Base-by-base conservation (phyloP, 2,797 vertebrate species). In the Adelosebastes latens region DNA sequence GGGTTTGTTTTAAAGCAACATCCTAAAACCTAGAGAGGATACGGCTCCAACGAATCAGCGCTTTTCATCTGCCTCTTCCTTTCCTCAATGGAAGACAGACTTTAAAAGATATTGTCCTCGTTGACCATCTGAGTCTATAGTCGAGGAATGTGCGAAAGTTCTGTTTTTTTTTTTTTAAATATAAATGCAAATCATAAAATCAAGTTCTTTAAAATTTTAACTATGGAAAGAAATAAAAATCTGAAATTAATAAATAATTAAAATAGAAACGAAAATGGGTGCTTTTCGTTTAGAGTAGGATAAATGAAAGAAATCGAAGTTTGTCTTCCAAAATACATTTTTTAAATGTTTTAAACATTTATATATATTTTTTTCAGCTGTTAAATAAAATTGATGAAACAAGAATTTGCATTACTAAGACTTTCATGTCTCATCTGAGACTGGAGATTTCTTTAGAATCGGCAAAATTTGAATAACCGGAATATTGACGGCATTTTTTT, bases 1-100 rank as follows among this genome's bases (percentile, higher is more conserved):
- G 55, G 69, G 72, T 87, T 90, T 87, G 88, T 89, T 91, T 91
- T 87, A 75, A 89, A 81, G 70, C 81, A 74, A 73, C 5, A 63
- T 72, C 77, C 39, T 64, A 49, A 49, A 83, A 77, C 59, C 69
- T 32, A 5, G 78, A 78, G 84, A 85, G 87, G 84, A 83, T 34
- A 42, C 70, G 61, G 77, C 74, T 61, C 36, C 8, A 71, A 53
- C 79, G 59, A 72, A 75, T 77, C 81, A 81, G 64, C 78, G 72
- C 77, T 69, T 86, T 55, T 80, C 80, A 72, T 87, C 75, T 77
- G 72, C 70, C 62, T 86, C 4, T 22, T 69, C 79, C 79, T 78
- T 76, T 34, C 58, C 63, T 64, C 78, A 81, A 56, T 29, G 46
- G 14, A n/a, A n/a, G 49, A n/a, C 63, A 59, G 14, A 68, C 76